These are phyloP conservation scores for Tringa solitaria DNA, from an alignment of 2,113 vertebrate species.

Conservation along the genomic window DNA sequence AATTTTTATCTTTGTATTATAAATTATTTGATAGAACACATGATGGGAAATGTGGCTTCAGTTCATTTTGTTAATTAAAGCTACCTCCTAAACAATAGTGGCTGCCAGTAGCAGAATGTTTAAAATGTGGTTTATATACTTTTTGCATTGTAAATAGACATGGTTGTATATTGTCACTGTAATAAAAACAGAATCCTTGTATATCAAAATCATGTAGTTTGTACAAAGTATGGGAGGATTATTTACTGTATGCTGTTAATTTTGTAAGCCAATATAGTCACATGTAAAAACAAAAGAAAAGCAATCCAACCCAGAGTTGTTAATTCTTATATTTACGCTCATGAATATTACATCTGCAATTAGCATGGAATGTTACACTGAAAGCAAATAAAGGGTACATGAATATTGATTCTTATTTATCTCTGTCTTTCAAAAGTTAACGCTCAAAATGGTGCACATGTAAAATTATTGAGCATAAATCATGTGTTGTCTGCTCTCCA, in stretches of 20 bases:
- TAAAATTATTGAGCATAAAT: neutral
- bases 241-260: constrained; percentile 90
- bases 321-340: constrained; percentile 71
- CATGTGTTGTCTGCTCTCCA: neutral
- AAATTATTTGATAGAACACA: constrained; percentile 91
- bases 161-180: constrained; percentile 87
- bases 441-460: neutral
- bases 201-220: constrained; percentile 85
- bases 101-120: constrained; percentile 87
- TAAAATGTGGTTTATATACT: constrained; percentile 81
- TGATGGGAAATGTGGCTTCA: constrained; percentile 88
- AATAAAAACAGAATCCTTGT: constrained; percentile 83
- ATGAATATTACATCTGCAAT: constrained; percentile 63
- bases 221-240: constrained; percentile 85
- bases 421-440: constrained; percentile 9
- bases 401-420: constrained; percentile 10
- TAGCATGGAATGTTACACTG: constrained; percentile 57
- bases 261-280: constrained; percentile 86
- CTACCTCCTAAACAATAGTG: constrained; percentile 94
- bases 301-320: constrained; percentile 24
- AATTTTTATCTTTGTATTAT: constrained; percentile 82
- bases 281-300: constrained; percentile 71
- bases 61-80: constrained; percentile 88
- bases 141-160: constrained; percentile 84
- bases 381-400: constrained; percentile 47